Conservation (phyloP, 2,113 vertebrate genomes). For the Puma concolor region DNA sequence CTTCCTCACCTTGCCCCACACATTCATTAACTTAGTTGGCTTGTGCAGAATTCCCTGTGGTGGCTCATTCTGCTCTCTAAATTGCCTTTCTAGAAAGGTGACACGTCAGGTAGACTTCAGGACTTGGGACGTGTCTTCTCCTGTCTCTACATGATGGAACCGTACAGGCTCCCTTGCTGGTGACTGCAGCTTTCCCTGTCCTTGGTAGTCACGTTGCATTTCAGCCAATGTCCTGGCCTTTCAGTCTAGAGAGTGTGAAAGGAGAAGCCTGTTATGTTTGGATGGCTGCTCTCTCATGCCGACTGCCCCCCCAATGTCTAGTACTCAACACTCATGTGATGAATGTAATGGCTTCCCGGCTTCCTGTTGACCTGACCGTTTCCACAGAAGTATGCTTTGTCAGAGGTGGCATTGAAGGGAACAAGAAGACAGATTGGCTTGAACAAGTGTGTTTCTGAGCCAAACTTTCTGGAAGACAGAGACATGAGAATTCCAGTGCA, state of each 20-base stretch:
- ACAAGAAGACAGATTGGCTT: slow-evolving; percentile 34
- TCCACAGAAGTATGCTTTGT: slow-evolving; percentile 28
- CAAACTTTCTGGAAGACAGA: slow-evolving; percentile 35
- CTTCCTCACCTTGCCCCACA: not conserved
- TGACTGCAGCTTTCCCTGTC: not conserved
- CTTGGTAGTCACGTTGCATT: slow-evolving; percentile 3
- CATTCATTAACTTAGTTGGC: not conserved
- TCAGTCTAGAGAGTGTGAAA: slow-evolving; percentile 10
- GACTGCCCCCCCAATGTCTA: not conserved
- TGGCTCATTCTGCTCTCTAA: not conserved
- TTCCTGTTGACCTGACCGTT: slow-evolving; percentile 43
- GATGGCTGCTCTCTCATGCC: not conserved
- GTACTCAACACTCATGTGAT: not conserved
- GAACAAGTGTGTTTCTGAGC: slow-evolving; percentile 38
- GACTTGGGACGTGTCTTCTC: not conserved
- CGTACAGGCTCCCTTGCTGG: not conserved
- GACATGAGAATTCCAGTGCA: not conserved
- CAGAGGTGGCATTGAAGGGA: slow-evolving; percentile 30
- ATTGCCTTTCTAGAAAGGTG: slow-evolving; percentile 25
- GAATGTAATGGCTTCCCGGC: slow-evolving; percentile 58
- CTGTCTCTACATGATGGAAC: not conserved
- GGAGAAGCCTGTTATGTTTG: slow-evolving; percentile 22
- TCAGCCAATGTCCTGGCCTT: not conserved
- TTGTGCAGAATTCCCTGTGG: not conserved
- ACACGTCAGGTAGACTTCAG: not conserved